Evolutionary conservation across 2,113 vertebrate genomes (phyloP), one percentile per base, ranked within the genome.

Genomic region (Carassius carassius): DNA sequence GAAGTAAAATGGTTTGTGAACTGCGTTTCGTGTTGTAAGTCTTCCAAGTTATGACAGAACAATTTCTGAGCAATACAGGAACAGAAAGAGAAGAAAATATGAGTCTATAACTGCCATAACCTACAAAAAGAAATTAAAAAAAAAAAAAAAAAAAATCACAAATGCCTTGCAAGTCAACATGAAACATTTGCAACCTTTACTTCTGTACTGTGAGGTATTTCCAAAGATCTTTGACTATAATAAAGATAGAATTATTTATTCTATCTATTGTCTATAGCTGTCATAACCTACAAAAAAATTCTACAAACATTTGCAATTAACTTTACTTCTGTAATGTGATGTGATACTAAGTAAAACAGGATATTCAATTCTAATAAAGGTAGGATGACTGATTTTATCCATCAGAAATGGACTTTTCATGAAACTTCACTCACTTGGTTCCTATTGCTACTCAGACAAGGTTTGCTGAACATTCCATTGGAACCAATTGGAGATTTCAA

Each of bases 21-120:
- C 17, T 56, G 54, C 17, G 2, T 56, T 56, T 56, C 54, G 21
- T 3, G 17, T 56, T 56, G 17, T 56, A 54, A 54, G 51, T 54
- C 51, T 5, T 17, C 4, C 13, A 1, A 56, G 54, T 21, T 21
- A 56, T 19, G 19, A 56, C 54, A 56, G 19, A 56, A 56, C 54
- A 19, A 56, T 56, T 19, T 58, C 19, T 3, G 7, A 58, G 56
- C 56, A 58, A 58, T 21, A 58, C 17, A 75, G 74, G 37, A 90
- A 32, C 35, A 91, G 63, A 82, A 10, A 74, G 65, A 65, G 86
- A 65, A 41, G 54, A 25, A 86, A 85, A 88, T 17, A 89, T 16
- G 2, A 29, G n/a, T 32, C 35, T 41, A 77, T 44, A 32, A 14
- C 78, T 19, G 69, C 44, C 82, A 87, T 81, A 51, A 83, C 8